Conservation (phyloP, 2,888 invertebrate species). For the Caenorhabditis uteleia region DNA sequence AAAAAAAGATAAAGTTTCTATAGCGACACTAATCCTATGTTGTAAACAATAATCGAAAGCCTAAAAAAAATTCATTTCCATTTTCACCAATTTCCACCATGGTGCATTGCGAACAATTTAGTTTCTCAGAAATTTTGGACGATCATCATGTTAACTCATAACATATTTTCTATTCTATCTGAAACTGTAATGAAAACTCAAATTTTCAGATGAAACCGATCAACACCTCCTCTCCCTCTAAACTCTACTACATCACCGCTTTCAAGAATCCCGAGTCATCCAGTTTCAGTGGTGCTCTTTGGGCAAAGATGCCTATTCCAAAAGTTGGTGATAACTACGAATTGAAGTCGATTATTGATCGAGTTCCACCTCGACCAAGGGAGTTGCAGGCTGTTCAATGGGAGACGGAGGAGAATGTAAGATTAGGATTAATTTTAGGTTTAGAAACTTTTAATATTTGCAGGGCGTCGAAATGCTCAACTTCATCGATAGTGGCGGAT, state of each 20-base stretch:
- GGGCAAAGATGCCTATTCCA: conserved; percentile 41
- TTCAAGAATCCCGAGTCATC: conserved; percentile 40
- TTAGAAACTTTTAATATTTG: not conserved
- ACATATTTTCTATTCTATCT: too few relatives aligned
- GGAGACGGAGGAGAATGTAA: conserved; percentile 23
- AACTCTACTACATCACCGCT: conserved; percentile 18
- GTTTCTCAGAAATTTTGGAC: too few relatives aligned
- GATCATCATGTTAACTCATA: too few relatives aligned
- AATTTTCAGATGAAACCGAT: conserved; percentile 19
- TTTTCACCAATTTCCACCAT: not conserved
- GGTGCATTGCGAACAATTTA: too few relatives aligned
- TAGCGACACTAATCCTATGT: too few relatives aligned
- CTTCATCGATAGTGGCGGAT: conserved; percentile 27
- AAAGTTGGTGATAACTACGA: conserved; percentile 13
- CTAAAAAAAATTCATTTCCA: not conserved
- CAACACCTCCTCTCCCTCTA: conserved; percentile 9
- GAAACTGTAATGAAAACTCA: too few relatives aligned
- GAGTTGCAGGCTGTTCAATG: conserved; percentile 31
- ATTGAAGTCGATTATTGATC: conserved; percentile 27
- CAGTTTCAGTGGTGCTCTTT: conserved; percentile 40
- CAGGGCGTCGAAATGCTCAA: conserved; percentile 27
- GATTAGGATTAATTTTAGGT: not conserved
- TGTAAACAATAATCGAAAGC: too few relatives aligned
- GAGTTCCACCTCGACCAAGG: conserved; percentile 11
- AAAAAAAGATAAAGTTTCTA: too few relatives aligned